Evolutionary conservation across 2,113 vertebrate species (phyloP).

Genomic region (Peromyscus polionotus): DNA sequence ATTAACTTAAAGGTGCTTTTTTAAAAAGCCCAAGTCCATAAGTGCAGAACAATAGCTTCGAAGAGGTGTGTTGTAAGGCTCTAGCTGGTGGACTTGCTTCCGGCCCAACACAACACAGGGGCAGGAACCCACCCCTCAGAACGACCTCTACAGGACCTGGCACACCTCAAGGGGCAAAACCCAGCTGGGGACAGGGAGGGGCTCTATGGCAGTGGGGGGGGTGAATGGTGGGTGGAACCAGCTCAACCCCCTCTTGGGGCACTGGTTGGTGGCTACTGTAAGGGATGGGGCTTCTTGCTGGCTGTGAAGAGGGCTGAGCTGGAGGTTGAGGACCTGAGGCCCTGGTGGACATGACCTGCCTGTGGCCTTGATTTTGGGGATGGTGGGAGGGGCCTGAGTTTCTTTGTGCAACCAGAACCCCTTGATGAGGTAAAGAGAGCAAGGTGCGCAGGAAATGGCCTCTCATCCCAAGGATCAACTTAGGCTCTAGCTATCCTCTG

Average conservation of each 20-base stretch:
- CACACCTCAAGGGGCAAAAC: neutral
- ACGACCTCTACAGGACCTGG: accelerated
- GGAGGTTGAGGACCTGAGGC: neutral
- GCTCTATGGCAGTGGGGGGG: neutral
- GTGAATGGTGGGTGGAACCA: neutral
- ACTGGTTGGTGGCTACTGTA: neutral
- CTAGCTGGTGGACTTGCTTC: accelerated
- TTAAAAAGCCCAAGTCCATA: neutral
- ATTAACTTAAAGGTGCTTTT: neutral
- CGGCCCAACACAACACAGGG: accelerated
- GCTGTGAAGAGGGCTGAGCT: neutral
- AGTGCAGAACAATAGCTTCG: neutral
- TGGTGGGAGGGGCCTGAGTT: neutral
- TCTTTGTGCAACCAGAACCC: neutral
- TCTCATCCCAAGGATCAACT: neutral
- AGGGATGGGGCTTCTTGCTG: neutral
- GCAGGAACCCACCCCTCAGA: neutral
- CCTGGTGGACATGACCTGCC: neutral
- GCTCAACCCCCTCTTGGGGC: neutral
- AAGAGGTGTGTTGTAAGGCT: accelerated
- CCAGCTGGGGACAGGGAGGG: neutral
- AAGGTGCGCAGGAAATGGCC: neutral
- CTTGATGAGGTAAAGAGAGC: neutral
- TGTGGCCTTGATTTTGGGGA: no score
- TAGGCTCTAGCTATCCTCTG: neutral